These are phyloP conservation scores for Zaprionus camerounensis DNA, from an alignment of 1,140 invertebrate species.

Conservation along the genomic window DNA sequence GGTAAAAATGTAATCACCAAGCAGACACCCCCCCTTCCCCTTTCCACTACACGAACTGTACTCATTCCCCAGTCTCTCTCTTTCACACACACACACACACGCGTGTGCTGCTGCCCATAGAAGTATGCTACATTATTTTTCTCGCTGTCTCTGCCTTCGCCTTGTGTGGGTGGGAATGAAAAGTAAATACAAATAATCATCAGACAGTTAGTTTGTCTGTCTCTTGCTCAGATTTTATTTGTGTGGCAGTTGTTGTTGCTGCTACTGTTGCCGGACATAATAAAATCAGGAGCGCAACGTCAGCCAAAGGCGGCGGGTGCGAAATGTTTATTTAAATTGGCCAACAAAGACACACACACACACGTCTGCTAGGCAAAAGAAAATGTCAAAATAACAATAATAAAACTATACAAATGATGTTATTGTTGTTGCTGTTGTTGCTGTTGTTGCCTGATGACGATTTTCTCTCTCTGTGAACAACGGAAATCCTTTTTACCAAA, in stretches of 20 bases:
- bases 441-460: constrained; percentile 11
- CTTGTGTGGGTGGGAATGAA: constrained; percentile 29
- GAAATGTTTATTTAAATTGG: constrained; percentile 82
- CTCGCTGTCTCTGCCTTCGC: constrained; percentile 10
- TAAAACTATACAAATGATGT: constrained; percentile 41
- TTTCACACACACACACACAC: neutral
- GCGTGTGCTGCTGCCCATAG: constrained; percentile 10
- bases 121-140: constrained; percentile 51
- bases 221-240: constrained; percentile 75
- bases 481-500: constrained; percentile 75
- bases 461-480: constrained; percentile 42
- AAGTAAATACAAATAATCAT: constrained; percentile 80
- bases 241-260: constrained; percentile 37
- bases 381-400: constrained; percentile 70
- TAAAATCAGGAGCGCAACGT: constrained; percentile 64
- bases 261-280: constrained; percentile 61
- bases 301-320: constrained; percentile 61
- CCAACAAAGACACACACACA: constrained; percentile 59
- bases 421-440: constrained; percentile 27
- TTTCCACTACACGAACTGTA: neutral
- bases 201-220: constrained; percentile 75
- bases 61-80: neutral
- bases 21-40: neutral
- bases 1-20: constrained; percentile 56
- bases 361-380: constrained; percentile 46